These are phyloP conservation scores for Parus major DNA, from an alignment of 2,113 vertebrate species.

Conservation along the genomic window DNA sequence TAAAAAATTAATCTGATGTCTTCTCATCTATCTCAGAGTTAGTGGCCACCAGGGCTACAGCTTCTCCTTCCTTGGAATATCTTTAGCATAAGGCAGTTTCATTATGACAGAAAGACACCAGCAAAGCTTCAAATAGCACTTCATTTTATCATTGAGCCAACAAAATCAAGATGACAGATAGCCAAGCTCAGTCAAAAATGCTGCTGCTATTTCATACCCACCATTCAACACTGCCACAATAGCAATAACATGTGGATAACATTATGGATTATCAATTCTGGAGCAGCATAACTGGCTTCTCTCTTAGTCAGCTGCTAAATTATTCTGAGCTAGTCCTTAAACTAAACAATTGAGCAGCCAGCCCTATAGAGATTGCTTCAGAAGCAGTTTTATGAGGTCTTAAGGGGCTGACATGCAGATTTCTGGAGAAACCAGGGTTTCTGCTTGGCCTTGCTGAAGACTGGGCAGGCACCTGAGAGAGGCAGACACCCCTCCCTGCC, in stretches of 20 bases:
- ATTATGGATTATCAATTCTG: constrained; percentile 6
- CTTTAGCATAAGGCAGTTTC: not conserved
- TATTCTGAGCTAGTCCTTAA: constrained; percentile 19
- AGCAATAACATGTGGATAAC: not conserved
- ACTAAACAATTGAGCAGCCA: constrained; percentile 1
- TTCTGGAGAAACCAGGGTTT: not conserved
- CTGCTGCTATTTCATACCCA: constrained; percentile 5
- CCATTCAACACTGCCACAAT: not conserved
- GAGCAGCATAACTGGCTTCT: not conserved
- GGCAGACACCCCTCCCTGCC: not conserved
- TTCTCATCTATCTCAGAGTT: not conserved
- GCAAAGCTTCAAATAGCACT: constrained; percentile 22
- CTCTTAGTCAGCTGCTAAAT: not conserved
- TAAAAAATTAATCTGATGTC: not conserved
- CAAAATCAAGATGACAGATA: constrained; percentile 41
- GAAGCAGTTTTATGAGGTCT: not conserved
- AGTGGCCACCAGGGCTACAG: not conserved
- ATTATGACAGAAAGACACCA: constrained; percentile 24
- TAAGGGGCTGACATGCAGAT: not conserved
- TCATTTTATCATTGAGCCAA: constrained; percentile 35
- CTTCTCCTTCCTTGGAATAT: not conserved
- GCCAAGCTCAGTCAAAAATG: not conserved
- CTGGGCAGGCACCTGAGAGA: not conserved
- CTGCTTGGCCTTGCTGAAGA: not conserved
- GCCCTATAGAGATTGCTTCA: not conserved